Conservation (phyloP, 2,888 invertebrate genomes). For the Sturmia bella region DNA sequence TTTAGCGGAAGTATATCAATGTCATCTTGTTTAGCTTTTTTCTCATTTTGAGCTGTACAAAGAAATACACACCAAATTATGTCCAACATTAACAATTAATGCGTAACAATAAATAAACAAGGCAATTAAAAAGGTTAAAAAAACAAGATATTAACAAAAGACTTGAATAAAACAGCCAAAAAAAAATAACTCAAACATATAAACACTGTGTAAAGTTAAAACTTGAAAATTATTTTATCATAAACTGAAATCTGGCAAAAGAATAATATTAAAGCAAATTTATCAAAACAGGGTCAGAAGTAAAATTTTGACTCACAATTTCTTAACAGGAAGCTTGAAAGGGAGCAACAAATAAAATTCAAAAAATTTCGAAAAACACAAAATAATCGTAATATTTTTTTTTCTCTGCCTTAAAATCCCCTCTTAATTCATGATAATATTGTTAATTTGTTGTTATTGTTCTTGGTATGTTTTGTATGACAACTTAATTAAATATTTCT, state of each 20-base stretch:
- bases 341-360: conserved; percentile 50
- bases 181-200: conserved; percentile 13
- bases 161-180: conserved; percentile 26
- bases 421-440: conserved; percentile 59
- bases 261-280: conserved; percentile 56
- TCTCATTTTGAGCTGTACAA: background rate
- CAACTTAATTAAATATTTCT: conserved; percentile 70
- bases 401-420: conserved; percentile 7
- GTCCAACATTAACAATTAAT: conserved; percentile 69
- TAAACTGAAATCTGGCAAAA: conserved; percentile 44
- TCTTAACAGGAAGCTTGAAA: conserved; percentile 29
- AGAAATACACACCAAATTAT: conserved; percentile 46
- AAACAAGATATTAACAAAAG: conserved; percentile 76
- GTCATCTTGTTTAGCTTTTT: conserved; percentile 35
- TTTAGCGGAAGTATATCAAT: conserved; percentile 65
- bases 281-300: conserved; percentile 64
- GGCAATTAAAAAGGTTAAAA: conserved; percentile 78
- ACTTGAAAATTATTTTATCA: conserved; percentile 46
- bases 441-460: conserved; percentile 67
- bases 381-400: background rate
- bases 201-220: conserved; percentile 11
- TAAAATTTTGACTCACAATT: conserved; percentile 41
- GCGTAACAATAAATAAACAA: conserved; percentile 78
- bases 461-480: conserved; percentile 64
- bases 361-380: conserved; percentile 43